Conservation (phyloP, 2,888 invertebrate genomes). For the Aricia artaxerxes region DNA sequence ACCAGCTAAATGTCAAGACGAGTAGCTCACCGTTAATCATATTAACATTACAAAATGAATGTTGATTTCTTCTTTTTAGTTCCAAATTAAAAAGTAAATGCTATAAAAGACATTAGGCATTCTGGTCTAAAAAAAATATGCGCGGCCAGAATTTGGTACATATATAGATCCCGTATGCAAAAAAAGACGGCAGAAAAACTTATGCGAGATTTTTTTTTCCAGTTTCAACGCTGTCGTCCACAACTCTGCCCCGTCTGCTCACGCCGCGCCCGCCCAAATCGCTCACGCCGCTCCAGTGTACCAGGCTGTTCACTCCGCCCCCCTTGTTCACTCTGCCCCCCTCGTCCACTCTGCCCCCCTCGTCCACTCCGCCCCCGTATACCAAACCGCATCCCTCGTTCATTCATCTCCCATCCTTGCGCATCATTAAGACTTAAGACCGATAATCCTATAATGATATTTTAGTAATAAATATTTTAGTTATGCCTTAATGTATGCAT, state of each 20-base stretch:
- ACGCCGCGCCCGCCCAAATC: conserved; percentile 50
- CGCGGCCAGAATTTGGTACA: too few species aligned
- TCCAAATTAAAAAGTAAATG: not conserved
- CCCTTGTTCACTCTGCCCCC: conserved; percentile 27
- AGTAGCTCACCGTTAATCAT: not conserved
- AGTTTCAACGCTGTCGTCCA: conserved; percentile 74
- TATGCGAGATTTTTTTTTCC: conserved; percentile 40
- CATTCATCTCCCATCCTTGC: conserved; percentile 20
- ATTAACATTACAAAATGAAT: not conserved
- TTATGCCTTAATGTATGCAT: not conserved
- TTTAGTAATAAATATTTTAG: conserved; percentile 43
- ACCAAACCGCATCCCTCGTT: conserved; percentile 6
- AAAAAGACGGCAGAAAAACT: not conserved
- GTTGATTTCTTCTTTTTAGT: not conserved
- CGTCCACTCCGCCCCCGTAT: conserved; percentile 42
- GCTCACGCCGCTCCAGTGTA: conserved; percentile 47
- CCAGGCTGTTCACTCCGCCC: conserved; percentile 49
- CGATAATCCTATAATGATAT: conserved; percentile 41
- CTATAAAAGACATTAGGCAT: not conserved
- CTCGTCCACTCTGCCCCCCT: not conserved
- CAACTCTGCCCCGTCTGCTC: conserved; percentile 63
- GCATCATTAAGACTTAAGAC: conserved; percentile 13
- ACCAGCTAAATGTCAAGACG: not conserved
- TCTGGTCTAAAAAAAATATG: too few species aligned
- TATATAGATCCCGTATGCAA: too few species aligned